Base-by-base conservation (phyloP, 2,888 invertebrate species). In the Ochropacha duplaris region DNA sequence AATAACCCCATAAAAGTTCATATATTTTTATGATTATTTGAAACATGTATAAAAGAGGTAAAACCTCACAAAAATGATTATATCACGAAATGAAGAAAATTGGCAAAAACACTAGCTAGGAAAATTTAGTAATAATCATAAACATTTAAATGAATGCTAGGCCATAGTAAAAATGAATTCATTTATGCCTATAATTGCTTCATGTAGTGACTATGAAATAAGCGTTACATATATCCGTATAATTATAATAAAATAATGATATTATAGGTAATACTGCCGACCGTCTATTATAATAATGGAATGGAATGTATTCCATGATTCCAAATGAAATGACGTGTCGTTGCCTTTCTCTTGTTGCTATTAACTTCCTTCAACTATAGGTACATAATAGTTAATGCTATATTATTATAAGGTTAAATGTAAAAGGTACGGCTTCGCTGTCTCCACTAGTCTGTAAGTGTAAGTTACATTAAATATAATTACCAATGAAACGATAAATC, bases 81-180 rank as follows among this genome's bases (percentile, higher is more conserved):
- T 88, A 83, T 80, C 80, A 79, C 72, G 78, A 77, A 19, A 52
- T 52, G 11, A 12, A 73, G 71, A 61, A 75, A 74, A 55, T 73
- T 69, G 81, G 86, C 80, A 82, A 84, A 59, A 69, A 76, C 71
- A 71, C 79, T 90, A 90, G 92, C 85, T 92, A 92, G 91, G 76
- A 80, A 90, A 92, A 90, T 90, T 81, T 92, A 92, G 88, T 62
- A 60, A 72, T 84, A 87, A 79, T 74, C 69, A 19, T 44, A 44
- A 74, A 78, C 78, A 79, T 84, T 74, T 78, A 78, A 76, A 68
- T 78, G 80, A 44, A 76, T 72, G 80, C 80, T 89, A 88, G 87
- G 65, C 64, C 60, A 69, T 78, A 79, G 74, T 68, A 70, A 64
- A 74, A 75, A 64, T 58, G 36, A 69, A 69, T 71, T 74, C 72